Evolutionary conservation across 2,797 vertebrate species (phyloP).

Genomic region (Discoglossus pictus): DNA sequence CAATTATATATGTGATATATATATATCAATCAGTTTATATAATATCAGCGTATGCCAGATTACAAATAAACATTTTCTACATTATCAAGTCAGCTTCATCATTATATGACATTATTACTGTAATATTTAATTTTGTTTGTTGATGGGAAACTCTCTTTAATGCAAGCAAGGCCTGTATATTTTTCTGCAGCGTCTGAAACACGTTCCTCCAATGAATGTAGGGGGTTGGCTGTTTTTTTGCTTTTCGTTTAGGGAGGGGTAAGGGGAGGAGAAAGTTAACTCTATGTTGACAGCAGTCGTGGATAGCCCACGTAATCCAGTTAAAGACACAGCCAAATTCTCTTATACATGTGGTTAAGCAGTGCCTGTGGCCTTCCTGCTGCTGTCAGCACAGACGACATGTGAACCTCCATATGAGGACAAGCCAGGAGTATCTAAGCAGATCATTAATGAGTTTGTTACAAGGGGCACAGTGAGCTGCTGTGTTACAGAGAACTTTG

Average conservation of each 20-base stretch:
- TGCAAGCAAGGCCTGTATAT: too few species aligned
- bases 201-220: too few species aligned
- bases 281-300: background rate
- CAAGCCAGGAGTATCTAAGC: background rate
- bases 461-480: background rate
- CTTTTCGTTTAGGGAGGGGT: slow-evolving; percentile 15
- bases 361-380: slow-evolving; percentile 8
- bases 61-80: too few species aligned
- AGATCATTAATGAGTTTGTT: background rate
- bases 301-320: slow-evolving; percentile 13
- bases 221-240: background rate
- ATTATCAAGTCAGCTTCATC: too few species aligned
- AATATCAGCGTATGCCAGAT: too few species aligned
- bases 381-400: slow-evolving; percentile 34
- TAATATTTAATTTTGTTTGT: too few species aligned
- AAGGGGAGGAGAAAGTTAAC: slow-evolving; percentile 35
- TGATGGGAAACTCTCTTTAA: too few species aligned
- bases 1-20: too few species aligned
- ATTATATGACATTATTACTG: too few species aligned
- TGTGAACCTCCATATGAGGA: slow-evolving; percentile 14
- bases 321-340: background rate
- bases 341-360: background rate
- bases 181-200: too few species aligned
- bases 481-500: background rate
- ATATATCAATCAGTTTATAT: too few species aligned